These are phyloP conservation scores for Sternarchorhynchus goeldii DNA, from an alignment of 2,797 vertebrate genomes.

Conservation along the genomic window DNA sequence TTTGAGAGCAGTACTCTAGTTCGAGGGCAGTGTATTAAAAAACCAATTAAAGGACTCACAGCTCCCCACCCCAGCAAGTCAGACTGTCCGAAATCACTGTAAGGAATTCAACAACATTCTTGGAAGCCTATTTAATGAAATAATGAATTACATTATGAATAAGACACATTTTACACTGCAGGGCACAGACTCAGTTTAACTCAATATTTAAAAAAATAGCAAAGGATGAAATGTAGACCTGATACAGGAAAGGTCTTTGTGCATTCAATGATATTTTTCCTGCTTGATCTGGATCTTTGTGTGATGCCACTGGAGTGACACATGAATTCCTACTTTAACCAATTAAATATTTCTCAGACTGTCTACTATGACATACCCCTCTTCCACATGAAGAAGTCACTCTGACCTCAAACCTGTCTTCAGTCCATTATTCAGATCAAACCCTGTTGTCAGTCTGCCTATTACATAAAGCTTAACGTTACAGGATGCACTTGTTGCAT, in stretches of 20 bases:
- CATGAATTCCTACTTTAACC: slow-evolving; percentile 46
- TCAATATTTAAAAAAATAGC: background rate
- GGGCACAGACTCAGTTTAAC: no score
- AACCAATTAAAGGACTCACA: background rate
- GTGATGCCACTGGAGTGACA: slow-evolving; percentile 17
- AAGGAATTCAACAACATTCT: no score
- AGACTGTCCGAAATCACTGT: no score
- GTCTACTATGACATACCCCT: slow-evolving; percentile 11
- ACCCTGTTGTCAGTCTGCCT: background rate
- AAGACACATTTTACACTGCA: no score
- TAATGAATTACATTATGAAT: no score
- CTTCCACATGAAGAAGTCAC: slow-evolving; percentile 6
- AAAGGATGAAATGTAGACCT: background rate
- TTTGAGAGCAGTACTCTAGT: background rate
- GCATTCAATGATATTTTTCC: no score
- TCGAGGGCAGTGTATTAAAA: background rate
- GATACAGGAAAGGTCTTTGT: background rate
- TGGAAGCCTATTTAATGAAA: no score
- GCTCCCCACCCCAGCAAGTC: background rate
- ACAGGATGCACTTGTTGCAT: background rate
- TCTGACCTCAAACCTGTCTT: slow-evolving; percentile 14
- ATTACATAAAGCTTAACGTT: background rate
- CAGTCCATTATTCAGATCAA: slow-evolving; percentile 26
- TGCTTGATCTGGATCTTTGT: slow-evolving; percentile 23
- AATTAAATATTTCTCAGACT: slow-evolving; percentile 43